Conservation (phyloP, 2,797 vertebrate species). For the Poecilia wingei region DNA sequence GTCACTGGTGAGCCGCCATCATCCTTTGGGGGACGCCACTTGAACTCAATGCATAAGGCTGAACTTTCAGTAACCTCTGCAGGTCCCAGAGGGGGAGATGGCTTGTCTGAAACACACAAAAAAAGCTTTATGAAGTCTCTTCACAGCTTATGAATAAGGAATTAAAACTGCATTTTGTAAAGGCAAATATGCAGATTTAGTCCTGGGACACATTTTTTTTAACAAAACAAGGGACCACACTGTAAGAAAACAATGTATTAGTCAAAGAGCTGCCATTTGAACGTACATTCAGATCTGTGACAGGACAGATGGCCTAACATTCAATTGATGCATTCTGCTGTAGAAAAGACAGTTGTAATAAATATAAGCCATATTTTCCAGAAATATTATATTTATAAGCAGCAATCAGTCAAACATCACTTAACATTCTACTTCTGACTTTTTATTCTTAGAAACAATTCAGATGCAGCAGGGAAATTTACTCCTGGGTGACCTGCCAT, state of each 20-base stretch:
- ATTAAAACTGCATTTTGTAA: background rate
- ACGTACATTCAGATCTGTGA: background rate
- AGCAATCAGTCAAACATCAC: background rate
- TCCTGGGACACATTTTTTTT: too few species aligned
- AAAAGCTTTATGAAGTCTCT: conserved; percentile 2
- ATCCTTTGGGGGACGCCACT: conserved; percentile 87
- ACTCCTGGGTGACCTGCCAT: background rate
- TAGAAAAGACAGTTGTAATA: background rate
- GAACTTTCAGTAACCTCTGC: conserved; percentile 82
- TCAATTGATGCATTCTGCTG: background rate
- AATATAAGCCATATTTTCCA: background rate
- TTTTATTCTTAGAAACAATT: background rate
- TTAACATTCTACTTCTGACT: background rate
- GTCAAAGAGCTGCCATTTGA: background rate
- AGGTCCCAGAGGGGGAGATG: conserved; percentile 85
- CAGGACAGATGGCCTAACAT: background rate
- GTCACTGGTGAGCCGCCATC: conserved; percentile 85
- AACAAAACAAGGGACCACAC: background rate
- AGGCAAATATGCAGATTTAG: background rate
- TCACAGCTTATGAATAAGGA: background rate
- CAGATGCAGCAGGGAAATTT: background rate
- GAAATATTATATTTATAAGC: background rate
- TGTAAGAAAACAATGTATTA: background rate
- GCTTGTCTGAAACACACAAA: conserved; percentile 83
- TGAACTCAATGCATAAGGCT: conserved; percentile 76